phyloP scores from a whole-genome alignment of 2,113 vertebrate genomes.

The Chrysemys picta region DNA sequence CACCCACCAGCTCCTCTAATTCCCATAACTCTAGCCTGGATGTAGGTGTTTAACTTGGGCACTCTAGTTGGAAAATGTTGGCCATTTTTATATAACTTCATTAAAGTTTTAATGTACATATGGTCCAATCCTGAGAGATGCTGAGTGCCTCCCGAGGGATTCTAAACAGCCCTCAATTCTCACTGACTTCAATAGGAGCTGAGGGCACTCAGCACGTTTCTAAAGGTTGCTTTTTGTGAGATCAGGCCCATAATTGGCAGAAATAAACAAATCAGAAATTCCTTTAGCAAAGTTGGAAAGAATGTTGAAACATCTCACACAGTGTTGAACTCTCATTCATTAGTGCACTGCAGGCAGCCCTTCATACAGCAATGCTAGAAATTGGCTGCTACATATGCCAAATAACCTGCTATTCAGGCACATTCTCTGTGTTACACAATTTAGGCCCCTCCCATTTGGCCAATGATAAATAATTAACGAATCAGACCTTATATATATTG shows the following conservation, averaged over 20 bases:
- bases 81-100: fast-evolving
- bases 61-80: background rate
- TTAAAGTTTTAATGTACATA: background rate
- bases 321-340: constrained; percentile 5
- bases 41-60: background rate
- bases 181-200: background rate
- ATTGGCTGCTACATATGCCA: background rate
- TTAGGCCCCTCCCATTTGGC: background rate
- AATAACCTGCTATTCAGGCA: background rate
- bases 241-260: constrained; percentile 6
- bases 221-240: background rate
- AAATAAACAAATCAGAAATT: constrained; percentile 28
- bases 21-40: background rate
- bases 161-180: fast-evolving
- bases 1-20: fast-evolving
- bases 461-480: background rate
- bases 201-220: fast-evolving
- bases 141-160: fast-evolving
- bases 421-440: fast-evolving
- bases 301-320: constrained; percentile 12
- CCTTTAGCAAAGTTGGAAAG: constrained; percentile 35
- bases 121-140: background rate
- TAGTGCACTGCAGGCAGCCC: background rate
- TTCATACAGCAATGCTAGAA: background rate
- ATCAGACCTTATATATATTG: background rate